Base-by-base conservation (phyloP, 2,888 invertebrate species). In the Ischnura elegans region DNA sequence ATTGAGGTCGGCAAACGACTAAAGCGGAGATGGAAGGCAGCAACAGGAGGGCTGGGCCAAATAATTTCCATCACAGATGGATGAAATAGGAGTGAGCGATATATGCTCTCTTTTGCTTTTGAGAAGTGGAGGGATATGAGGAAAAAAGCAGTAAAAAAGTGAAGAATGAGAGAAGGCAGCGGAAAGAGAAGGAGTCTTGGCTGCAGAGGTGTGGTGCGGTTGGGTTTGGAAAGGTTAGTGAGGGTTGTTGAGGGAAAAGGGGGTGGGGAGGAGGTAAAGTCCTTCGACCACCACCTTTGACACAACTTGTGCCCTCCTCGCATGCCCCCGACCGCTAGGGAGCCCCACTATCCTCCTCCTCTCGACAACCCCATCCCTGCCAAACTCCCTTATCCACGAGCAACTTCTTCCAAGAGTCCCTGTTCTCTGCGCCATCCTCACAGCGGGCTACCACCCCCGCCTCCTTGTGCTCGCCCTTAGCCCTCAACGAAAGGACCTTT, bases 331-430 rank as follows among this genome's bases (percentile, higher is more conserved):
- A 45, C 90, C 76, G 61, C 61, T 61, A 61, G 61, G 61, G n/a
- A 61, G 1, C 87, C 55, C 47, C 51, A 6, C 87, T 21, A 21
- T 25, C 46, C 45, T 21, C 43, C 8, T 29, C 86, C 86, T 85
- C 86, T 21, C 66, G 10, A 86, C 43, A 86, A 46, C 86, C 61
- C 61, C 90, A 90, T 90, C 90, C 90, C 90, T 90, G 55, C 51
- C 90, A 90, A 55, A 61, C 90, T 90, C 90, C 90, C 90, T 90
- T 90, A 90, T 90, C 90, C 90, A 90, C 66, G 90, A 42, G 55
- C 55, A 55, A 90, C 61, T 61, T 90, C 90, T 90, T 43, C 55
- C 61, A 90, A n/a, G 90, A 90, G 76, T 76, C 90, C 90, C 90
- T 90, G 90, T 90, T 90, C 90, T 55, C 61, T 90, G 61, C 90